These are phyloP conservation scores for Pangasianodon hypophthalmus DNA, from an alignment of 2,113 vertebrate genomes.

Conservation along the genomic window DNA sequence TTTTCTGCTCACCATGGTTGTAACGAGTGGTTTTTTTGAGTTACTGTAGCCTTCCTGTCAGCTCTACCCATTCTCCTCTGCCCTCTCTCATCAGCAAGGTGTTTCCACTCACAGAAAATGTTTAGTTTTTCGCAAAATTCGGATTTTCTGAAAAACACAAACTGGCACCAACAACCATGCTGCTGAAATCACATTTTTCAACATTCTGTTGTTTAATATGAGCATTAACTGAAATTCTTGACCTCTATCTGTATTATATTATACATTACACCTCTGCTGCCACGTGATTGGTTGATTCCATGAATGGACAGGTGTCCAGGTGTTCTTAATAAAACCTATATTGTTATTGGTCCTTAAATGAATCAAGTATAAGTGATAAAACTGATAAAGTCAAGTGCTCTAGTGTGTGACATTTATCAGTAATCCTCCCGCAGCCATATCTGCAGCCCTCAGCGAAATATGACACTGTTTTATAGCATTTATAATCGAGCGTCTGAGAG, in stretches of 20 bases:
- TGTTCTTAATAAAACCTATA: not conserved
- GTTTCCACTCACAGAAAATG: not conserved
- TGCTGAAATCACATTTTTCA: not conserved
- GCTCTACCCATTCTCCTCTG: not conserved
- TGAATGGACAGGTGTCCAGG: not conserved
- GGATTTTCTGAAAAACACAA: not conserved
- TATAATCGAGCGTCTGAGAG: slow-evolving; percentile 25
- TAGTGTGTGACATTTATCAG: slow-evolving; percentile 10
- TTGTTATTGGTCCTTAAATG: not conserved
- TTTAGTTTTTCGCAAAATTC: not conserved
- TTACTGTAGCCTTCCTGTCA: not conserved
- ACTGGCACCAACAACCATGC: not conserved
- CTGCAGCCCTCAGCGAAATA: not conserved
- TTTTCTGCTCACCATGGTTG: not conserved
- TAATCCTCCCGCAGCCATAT: not conserved
- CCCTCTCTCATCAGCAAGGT: not conserved
- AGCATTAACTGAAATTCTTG: not conserved
- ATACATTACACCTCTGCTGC: not conserved
- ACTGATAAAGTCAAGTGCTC: not conserved
- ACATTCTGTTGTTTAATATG: not conserved
- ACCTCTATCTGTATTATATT: not conserved
- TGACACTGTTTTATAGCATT: slow-evolving; percentile 26
- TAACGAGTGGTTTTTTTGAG: not conserved
- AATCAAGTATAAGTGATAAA: not conserved
- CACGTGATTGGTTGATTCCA: not conserved